Evolutionary conservation across 2,797 vertebrate species (phyloP), one percentile per base, ranked within the genome.

Genomic region (Malacoraja senta): DNA sequence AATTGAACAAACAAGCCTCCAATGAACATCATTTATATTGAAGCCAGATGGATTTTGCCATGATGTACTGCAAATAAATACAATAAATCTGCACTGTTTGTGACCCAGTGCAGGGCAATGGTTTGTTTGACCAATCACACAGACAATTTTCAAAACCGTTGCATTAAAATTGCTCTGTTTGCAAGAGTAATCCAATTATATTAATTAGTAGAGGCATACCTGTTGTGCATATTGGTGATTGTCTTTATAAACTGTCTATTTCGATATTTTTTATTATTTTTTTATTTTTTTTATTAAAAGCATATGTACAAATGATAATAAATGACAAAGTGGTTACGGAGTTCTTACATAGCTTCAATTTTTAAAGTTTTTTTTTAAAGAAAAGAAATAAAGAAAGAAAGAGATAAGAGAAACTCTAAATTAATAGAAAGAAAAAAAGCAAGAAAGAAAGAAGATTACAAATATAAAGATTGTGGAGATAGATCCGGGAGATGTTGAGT

Each of bases 21-120:
- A 91, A 91, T 44, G 63, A 74, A 72, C 15, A 38, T 53, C 90
- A 74, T 26, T 91, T 65, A 91, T 21, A 0, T 74, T 91, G 90
- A 72, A 13, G 38, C 90, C 90, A 91, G 68, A 91, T 91, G 90
- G 90, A 29, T 91, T n/a, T 91, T 91, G 68, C 38, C 68, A 91
- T 38, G 21, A 68, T 44, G 74, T 8, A 91, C 8, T 74, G 90
- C 35, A 91, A 15, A 53, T n/a, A 79, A 44, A 32, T n/a, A 91
- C 68, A 38, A 65, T 91, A 35, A 91, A 74, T 10, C 35, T 44
- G 90, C 35, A 44, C 35, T 91, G 24, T 44, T n/a, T 53, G 35
- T 44, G 90, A 74, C 24, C 68, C 38, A 74, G 17, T 74, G 90
- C 68, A 91, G 90, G 35, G 15, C 35, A 72, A 38, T 91, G 63